Conservation (phyloP, 2,888 invertebrate genomes). For the Campoplex capitator region DNA sequence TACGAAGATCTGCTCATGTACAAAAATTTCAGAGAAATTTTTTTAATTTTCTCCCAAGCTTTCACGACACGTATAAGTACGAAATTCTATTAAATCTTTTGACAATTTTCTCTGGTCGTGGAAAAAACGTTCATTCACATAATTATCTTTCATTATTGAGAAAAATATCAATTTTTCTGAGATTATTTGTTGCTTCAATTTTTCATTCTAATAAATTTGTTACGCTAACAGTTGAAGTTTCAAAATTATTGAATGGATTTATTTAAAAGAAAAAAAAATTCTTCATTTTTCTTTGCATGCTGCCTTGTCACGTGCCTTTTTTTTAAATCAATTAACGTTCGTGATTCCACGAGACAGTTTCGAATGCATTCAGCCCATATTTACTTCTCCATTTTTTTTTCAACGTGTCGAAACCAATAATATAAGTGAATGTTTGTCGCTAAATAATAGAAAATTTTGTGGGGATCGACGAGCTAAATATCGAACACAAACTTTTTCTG, state of each 20-base stretch:
- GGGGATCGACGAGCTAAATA: not conserved
- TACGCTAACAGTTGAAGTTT: too few relatives aligned
- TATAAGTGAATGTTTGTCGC: not conserved
- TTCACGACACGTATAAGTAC: not conserved
- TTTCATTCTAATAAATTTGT: not conserved
- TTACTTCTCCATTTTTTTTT: not conserved
- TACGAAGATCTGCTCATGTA: not conserved
- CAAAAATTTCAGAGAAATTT: slow-evolving; percentile 2
- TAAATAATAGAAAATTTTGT: not conserved
- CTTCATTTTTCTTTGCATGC: too few relatives aligned
- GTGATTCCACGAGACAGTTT: too few relatives aligned
- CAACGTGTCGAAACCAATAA: not conserved
- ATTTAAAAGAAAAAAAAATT: too few relatives aligned
- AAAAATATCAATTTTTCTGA: not conserved
- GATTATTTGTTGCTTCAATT: not conserved
- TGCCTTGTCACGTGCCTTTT: too few relatives aligned
- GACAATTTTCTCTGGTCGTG: too few relatives aligned
- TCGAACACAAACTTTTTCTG: not conserved
- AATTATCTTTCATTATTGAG: not conserved
- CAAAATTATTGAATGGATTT: too few relatives aligned
- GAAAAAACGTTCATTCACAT: not conserved
- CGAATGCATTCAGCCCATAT: too few relatives aligned
- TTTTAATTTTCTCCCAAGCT: not conserved
- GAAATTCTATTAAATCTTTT: not conserved
- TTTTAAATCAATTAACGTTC: too few relatives aligned